These are phyloP conservation scores for Apamea sordens DNA, from an alignment of 2,888 invertebrate species.

Conservation along the genomic window DNA sequence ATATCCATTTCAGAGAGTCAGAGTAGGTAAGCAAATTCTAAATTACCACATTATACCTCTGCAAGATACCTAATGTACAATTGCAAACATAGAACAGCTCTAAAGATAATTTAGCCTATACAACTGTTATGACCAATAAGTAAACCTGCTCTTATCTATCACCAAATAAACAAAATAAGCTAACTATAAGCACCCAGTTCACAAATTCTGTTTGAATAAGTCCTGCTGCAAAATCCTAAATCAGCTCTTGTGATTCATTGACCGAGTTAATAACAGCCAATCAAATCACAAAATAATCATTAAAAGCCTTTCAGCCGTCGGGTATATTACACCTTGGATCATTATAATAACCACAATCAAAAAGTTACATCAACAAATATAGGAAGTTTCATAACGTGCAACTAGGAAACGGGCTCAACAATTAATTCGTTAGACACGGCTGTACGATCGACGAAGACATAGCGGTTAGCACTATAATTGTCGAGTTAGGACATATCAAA, in stretches of 20 bases:
- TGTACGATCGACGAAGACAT: slow-evolving; percentile 29
- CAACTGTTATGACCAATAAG: neutral
- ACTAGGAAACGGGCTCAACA: slow-evolving; percentile 29
- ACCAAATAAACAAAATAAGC: neutral
- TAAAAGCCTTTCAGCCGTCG: neutral
- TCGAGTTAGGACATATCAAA: slow-evolving; percentile 49
- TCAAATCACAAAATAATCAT: neutral
- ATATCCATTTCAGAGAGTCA: neutral
- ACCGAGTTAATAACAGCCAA: neutral
- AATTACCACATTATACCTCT: neutral
- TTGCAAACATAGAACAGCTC: neutral
- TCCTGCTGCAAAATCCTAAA: neutral
- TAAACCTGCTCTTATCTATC: neutral
- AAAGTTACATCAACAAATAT: slow-evolving; percentile 18
- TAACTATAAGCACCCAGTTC: neutral
- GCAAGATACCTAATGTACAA: neutral
- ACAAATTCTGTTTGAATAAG: neutral
- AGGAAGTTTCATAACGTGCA: slow-evolving; percentile 25
- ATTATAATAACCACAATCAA: neutral
- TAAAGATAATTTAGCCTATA: neutral
- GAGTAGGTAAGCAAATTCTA: neutral
- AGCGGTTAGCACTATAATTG: slow-evolving; percentile 40
- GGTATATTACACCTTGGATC: neutral
- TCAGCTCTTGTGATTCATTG: neutral
- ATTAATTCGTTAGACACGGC: slow-evolving; percentile 26